Conservation (phyloP, 1,140 invertebrate genomes). For the Euschistus heros region DNA sequence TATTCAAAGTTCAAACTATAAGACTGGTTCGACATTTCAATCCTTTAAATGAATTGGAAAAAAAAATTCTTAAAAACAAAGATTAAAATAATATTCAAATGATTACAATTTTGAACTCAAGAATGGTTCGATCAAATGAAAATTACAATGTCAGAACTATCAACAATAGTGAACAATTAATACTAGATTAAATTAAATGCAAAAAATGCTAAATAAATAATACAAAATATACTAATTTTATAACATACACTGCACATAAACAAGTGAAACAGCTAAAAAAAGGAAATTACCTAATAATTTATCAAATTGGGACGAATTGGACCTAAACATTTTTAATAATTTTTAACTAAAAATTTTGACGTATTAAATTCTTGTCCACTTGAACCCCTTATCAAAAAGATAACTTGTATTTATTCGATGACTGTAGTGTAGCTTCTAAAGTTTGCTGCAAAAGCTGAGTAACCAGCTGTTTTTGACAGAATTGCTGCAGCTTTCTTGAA, state of each 20-base stretch:
- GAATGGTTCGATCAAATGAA: no score
- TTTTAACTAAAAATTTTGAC: background rate
- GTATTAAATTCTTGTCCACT: background rate
- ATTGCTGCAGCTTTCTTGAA: background rate
- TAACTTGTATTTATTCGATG: background rate
- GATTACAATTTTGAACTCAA: no score
- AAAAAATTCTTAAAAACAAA: no score
- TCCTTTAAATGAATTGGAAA: no score
- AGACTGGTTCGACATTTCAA: no score
- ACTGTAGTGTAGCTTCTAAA: background rate
- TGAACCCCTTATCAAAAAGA: no score
- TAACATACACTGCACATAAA: background rate
- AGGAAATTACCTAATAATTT: conserved; percentile 6
- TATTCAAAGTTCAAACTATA: no score
- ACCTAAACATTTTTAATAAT: conserved; percentile 3
- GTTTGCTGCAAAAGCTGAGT: background rate
- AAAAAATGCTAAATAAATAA: background rate
- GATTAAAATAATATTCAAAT: no score
- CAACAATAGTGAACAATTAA: background rate
- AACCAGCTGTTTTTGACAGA: conserved; percentile 8
- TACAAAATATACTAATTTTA: background rate
- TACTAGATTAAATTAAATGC: background rate
- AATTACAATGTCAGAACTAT: background rate
- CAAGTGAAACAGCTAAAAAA: background rate
- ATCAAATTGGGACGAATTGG: background rate